These are phyloP conservation scores for Sorex araneus DNA, from an alignment of 2,113 vertebrate species.

Conservation along the genomic window DNA sequence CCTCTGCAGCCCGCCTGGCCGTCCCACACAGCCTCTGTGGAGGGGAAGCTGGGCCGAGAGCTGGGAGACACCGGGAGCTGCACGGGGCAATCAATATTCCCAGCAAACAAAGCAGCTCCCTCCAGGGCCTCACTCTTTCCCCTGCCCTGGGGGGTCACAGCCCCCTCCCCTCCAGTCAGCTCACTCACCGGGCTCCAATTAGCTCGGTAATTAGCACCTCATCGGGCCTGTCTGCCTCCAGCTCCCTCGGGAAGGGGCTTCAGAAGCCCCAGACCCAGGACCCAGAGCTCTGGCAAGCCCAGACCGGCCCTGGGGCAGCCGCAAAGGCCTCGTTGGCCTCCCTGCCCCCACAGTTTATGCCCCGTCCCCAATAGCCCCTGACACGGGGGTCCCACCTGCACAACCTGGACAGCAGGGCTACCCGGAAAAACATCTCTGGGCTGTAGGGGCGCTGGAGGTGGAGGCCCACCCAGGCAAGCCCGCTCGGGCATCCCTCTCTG, in stretches of 20 bases:
- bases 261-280: slow-evolving; percentile 5
- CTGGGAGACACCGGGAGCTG: too few species aligned
- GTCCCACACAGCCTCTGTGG: slow-evolving; percentile 7
- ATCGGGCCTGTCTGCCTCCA: slow-evolving; percentile 41
- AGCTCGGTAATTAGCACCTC: slow-evolving; percentile 73
- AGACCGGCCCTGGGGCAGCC: slow-evolving; percentile 21
- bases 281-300: slow-evolving; percentile 44
- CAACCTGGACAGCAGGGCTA: neutral
- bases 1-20: neutral
- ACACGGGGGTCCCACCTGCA: too few species aligned
- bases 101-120: neutral
- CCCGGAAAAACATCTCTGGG: neutral
- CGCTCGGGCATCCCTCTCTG: too few species aligned
- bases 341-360: neutral
- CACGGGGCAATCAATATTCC: slow-evolving; percentile 16
- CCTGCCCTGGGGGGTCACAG: neutral
- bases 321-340: neutral
- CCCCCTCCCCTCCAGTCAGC: neutral
- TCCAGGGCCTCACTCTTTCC: neutral
- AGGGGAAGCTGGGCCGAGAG: slow-evolving; percentile 7
- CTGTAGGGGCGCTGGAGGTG: too few species aligned
- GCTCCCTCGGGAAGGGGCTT: slow-evolving; percentile 34
- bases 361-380: neutral
- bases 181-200: slow-evolving; percentile 57
- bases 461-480: too few species aligned